Percentiles rank a stretch among this genome's conserved stretches.
Evolutionary conservation across 2,113 vertebrate genomes (phyloP).

Genomic region (Leiothrix lutea): DNA sequence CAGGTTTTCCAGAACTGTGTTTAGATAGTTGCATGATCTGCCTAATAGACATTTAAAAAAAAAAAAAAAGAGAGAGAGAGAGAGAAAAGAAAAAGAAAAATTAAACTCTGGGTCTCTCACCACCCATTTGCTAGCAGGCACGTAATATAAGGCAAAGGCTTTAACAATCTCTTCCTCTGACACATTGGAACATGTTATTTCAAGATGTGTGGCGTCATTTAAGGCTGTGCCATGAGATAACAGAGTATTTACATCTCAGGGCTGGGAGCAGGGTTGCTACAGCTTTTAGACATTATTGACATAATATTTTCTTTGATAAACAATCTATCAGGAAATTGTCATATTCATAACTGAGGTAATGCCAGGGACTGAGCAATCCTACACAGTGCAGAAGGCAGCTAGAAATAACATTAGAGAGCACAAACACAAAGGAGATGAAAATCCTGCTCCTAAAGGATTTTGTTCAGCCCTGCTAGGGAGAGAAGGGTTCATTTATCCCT

Average conservation of each 20-base stretch:
- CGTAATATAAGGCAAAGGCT: slow-evolving; percentile 63
- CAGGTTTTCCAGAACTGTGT: slow-evolving; percentile 58
- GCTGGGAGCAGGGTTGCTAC: slow-evolving; percentile 27
- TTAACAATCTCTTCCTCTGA: slow-evolving; percentile 57
- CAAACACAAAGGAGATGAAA: not conserved
- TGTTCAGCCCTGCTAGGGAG: not conserved
- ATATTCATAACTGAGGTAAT: slow-evolving; percentile 4
- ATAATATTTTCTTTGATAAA: slow-evolving; percentile 39
- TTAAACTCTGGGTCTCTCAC: slow-evolving; percentile 46
- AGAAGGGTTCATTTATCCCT: not conserved
- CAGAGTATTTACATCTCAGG: slow-evolving; percentile 42
- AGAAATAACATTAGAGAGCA: not conserved
- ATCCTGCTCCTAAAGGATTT: not conserved
- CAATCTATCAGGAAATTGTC: slow-evolving; percentile 32
- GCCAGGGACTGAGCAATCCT: not conserved
- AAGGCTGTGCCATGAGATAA: slow-evolving; percentile 66
- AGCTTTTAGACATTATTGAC: slow-evolving; percentile 43
- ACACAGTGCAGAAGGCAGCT: not conserved
- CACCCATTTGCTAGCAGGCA: slow-evolving; percentile 68
- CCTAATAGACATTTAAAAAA: slow-evolving; percentile 12
- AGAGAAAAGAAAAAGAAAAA: not conserved
- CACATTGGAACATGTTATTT: slow-evolving; percentile 71
- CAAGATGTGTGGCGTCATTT: slow-evolving; percentile 60
- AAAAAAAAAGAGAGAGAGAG: not conserved
- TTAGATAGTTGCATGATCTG: slow-evolving; percentile 61